These are phyloP conservation scores for Helicorthomorpha holstii DNA, from an alignment of 1,140 invertebrate species.

Conservation along the genomic window DNA sequence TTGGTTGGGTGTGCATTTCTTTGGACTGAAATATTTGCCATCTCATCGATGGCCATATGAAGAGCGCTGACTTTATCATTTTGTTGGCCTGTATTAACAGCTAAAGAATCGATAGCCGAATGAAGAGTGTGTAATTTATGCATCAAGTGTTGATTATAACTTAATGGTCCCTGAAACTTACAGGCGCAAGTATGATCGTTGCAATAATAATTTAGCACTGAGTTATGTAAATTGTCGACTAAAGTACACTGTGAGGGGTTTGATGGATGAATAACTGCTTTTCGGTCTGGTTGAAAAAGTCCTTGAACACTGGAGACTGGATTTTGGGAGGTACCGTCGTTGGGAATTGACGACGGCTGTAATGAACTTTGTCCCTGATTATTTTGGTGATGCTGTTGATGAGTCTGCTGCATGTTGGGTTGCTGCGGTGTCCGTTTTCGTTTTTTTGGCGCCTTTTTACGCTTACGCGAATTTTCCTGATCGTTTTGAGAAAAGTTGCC, in stretches of 20 bases:
- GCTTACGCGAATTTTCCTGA: neutral
- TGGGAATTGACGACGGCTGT: neutral
- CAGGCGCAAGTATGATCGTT: neutral
- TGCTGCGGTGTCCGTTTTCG: neutral
- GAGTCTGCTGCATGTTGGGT: neutral
- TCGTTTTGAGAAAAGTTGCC: neutral
- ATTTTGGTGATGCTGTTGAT: neutral
- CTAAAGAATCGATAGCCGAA: constrained; percentile 3
- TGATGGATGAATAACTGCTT: neutral
- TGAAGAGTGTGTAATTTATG: neutral
- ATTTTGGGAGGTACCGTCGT: neutral
- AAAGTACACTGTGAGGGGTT: neutral
- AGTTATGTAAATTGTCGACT: neutral
- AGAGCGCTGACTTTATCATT: constrained; percentile 2
- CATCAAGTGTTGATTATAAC: neutral
- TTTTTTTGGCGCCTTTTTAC: constrained; percentile 4
- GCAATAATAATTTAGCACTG: neutral
- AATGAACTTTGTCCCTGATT: neutral
- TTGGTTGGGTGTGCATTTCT: neutral
- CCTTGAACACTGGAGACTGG: neutral
- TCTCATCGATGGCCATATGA: constrained; percentile 6
- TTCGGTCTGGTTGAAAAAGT: neutral
- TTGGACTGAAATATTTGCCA: neutral
- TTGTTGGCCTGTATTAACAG: neutral
- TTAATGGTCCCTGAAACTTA: neutral